Conservation (phyloP, 2,888 invertebrate species). For the Chorisops tibialis region DNA sequence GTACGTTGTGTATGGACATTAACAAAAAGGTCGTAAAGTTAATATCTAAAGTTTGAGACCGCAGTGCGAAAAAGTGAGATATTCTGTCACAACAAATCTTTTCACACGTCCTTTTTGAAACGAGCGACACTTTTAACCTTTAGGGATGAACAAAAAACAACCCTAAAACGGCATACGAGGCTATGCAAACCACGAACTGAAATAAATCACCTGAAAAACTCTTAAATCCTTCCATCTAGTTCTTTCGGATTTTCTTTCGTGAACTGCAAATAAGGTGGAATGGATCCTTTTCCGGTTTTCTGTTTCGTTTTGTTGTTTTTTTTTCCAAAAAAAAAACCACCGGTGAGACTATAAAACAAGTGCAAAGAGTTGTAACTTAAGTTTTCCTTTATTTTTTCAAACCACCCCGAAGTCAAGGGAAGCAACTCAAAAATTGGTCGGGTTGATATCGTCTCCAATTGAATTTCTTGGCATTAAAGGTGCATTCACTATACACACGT, state of each 20-base stretch:
- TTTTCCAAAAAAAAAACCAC: too few species aligned
- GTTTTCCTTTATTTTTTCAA: neutral
- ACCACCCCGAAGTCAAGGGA: neutral
- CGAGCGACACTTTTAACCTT: neutral
- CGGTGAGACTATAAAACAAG: too few species aligned
- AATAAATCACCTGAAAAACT: constrained; percentile 18
- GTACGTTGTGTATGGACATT: constrained; percentile 7
- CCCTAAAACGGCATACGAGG: neutral
- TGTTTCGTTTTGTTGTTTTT: neutral
- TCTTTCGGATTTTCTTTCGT: neutral
- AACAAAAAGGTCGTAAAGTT: constrained; percentile 23
- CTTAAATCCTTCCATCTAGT: constrained; percentile 13
- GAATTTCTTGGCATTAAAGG: neutral
- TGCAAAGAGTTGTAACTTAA: too few species aligned
- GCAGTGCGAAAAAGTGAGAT: too few species aligned
- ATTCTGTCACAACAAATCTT: constrained; percentile 1
- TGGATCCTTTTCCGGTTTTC: neutral
- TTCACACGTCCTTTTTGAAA: neutral
- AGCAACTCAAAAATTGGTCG: neutral
- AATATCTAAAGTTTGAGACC: neutral
- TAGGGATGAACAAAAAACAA: neutral
- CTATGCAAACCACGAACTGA: constrained; percentile 19
- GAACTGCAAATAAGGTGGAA: neutral
- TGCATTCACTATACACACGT: too few species aligned
- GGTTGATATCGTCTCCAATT: neutral